A percentile compares a stretch with the other conserved stretches of the same genome.
phyloP scores from a whole-genome alignment of 1,140 invertebrate species.

The Heliconius eleuchia region DNA sequence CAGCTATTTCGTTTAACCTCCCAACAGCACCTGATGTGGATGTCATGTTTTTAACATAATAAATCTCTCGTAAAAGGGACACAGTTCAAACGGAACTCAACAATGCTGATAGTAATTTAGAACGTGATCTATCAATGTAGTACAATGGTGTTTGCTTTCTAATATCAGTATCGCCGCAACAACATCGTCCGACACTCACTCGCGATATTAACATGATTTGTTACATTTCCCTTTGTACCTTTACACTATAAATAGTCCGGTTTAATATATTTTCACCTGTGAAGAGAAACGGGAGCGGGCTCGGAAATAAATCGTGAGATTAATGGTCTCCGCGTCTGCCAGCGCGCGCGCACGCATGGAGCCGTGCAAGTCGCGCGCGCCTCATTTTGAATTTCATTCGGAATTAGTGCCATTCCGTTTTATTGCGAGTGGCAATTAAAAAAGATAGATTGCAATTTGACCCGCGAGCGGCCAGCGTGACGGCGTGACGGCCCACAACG shows the following conservation, averaged over 20 bases:
- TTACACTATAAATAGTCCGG: conserved; percentile 64
- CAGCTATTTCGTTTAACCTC: neutral
- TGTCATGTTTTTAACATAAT: neutral
- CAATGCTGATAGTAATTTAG: conserved; percentile 34
- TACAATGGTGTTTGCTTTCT: conserved; percentile 53
- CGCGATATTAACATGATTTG: conserved; percentile 65
- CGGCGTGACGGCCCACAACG: conserved; percentile 68
- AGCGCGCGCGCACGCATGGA: conserved; percentile 44
- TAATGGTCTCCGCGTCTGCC: conserved; percentile 50
- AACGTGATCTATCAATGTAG: conserved; percentile 39
- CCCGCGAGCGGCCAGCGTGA: conserved; percentile 71
- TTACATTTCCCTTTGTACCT: conserved; percentile 61
- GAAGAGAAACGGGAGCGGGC: conserved; percentile 66
- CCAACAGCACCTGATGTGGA: neutral
- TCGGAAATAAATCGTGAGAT: conserved; percentile 70
- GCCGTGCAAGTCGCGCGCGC: conserved; percentile 63
- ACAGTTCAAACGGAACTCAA: conserved; percentile 25
- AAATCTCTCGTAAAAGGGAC: conserved; percentile 12
- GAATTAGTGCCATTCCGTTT: conserved; percentile 25
- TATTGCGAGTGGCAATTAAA: conserved; percentile 70
- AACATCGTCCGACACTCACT: conserved; percentile 45
- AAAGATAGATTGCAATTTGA: conserved; percentile 79
- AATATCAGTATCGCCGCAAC: conserved; percentile 47
- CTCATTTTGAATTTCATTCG: conserved; percentile 55
- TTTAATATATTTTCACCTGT: conserved; percentile 70